These are phyloP conservation scores for Setipinna tenuifilis DNA, from an alignment of 2,797 vertebrate genomes.

Conservation along the genomic window DNA sequence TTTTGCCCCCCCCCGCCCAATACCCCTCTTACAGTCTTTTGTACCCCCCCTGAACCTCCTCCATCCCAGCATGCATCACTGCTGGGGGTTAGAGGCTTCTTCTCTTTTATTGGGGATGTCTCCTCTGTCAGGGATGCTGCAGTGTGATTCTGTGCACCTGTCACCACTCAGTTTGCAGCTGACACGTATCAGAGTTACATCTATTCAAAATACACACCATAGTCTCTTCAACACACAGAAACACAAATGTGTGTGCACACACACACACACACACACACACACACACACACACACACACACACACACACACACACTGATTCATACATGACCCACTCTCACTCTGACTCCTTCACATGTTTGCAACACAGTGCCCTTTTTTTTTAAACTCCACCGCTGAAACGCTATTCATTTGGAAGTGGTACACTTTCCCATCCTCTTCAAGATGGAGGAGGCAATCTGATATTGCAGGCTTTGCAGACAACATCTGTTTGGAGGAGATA, in stretches of 20 bases:
- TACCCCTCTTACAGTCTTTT: too few species aligned
- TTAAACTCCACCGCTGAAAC: constrained; percentile 29
- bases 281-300: not conserved
- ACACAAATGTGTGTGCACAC: constrained; percentile 13
- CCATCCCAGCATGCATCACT: not conserved
- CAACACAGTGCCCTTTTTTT: not conserved
- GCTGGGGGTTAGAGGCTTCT: not conserved
- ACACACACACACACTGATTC: not conserved
- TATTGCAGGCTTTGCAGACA: constrained; percentile 67
- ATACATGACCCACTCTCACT: not conserved
- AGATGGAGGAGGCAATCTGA: constrained; percentile 74
- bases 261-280: not conserved
- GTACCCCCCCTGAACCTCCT: too few species aligned
- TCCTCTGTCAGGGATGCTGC: not conserved
- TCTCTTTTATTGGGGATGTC: not conserved
- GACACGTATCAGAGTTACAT: too few species aligned
- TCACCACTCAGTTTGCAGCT: not conserved
- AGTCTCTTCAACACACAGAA: constrained; percentile 37
- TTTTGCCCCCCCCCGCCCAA: not conserved
- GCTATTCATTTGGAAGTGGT: constrained; percentile 57
- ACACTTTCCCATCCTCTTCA: constrained; percentile 48
- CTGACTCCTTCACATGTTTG: constrained; percentile 35
- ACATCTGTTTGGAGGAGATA: constrained; percentile 76
- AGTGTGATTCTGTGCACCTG: not conserved
- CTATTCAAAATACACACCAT: not conserved